phyloP scores from a whole-genome alignment of 2,797 vertebrate species.

The Coregonus ussuriensis region DNA sequence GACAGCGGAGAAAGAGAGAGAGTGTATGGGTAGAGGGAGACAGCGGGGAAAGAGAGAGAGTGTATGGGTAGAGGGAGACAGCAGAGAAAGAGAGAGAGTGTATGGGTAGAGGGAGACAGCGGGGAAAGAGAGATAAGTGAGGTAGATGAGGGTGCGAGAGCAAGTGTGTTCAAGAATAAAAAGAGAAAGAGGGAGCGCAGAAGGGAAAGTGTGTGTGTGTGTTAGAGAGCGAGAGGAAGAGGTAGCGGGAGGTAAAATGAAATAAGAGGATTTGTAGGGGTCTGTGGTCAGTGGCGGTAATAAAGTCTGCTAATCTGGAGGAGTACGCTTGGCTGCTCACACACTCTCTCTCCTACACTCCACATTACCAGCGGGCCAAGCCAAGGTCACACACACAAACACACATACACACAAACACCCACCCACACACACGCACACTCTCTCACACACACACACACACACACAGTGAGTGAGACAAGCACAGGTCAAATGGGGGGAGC shows the following conservation, averaged over 20 bases:
- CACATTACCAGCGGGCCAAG: constrained; percentile 77
- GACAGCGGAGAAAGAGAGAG: not conserved
- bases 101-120: not conserved
- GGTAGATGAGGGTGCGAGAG: not conserved
- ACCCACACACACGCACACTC: constrained; percentile 34
- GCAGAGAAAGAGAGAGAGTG: not conserved
- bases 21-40: too few relatives aligned
- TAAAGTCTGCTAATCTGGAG: constrained; percentile 87
- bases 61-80: too few relatives aligned
- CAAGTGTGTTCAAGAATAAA: not conserved
- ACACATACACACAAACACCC: constrained; percentile 40
- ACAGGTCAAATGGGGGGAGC: not conserved
- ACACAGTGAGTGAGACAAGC: constrained; percentile 4
- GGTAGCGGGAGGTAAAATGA: constrained; percentile 70
- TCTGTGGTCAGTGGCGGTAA: constrained; percentile 81
- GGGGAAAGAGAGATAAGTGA: constrained; percentile 14
- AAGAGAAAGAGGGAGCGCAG: not conserved
- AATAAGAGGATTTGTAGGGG: constrained; percentile 85
- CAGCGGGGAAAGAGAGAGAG: too few relatives aligned
- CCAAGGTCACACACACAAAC: constrained; percentile 79
- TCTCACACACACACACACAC: not conserved
- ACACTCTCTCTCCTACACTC: constrained; percentile 76
- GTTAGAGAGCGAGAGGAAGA: constrained; percentile 35
- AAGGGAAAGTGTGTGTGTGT: not conserved
- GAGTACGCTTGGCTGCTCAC: constrained; percentile 79